Percentiles rank a stretch among this genome's conserved stretches.
These are phyloP conservation scores for Zaprionus davidi DNA, from an alignment of 1,140 invertebrate species.

Conservation along the genomic window DNA sequence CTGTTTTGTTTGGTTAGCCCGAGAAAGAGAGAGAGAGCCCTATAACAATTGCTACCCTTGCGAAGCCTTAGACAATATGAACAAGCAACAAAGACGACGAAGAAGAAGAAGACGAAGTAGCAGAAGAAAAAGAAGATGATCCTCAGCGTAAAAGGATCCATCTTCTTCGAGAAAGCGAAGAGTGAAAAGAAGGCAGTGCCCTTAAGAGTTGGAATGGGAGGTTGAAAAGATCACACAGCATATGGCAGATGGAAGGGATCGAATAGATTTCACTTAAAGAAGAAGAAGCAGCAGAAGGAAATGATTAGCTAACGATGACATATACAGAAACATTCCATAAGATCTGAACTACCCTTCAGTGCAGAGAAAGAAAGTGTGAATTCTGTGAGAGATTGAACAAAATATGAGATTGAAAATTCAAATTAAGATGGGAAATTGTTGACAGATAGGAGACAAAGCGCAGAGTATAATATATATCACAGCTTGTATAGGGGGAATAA, in stretches of 20 bases:
- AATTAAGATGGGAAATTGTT: slow-evolving; percentile 5
- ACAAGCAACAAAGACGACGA: slow-evolving; percentile 35
- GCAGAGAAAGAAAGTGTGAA: slow-evolving; percentile 21
- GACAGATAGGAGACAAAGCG: not conserved
- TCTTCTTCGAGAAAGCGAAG: slow-evolving; percentile 9
- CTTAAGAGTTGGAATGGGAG: not conserved
- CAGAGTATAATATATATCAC: too few relatives aligned
- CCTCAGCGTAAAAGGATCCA: slow-evolving; percentile 77
- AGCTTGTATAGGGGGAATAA: not conserved
- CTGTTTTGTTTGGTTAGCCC: slow-evolving; percentile 63
- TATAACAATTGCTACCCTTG: slow-evolving; percentile 46
- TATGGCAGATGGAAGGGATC: slow-evolving; percentile 35
- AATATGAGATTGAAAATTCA: not conserved
- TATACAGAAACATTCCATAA: slow-evolving; percentile 28
- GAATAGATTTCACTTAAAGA: not conserved
- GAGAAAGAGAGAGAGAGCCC: slow-evolving; percentile 24
- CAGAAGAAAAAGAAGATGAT: slow-evolving; percentile 48
- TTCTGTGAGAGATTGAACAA: not conserved
- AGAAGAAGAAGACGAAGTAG: slow-evolving; percentile 21
- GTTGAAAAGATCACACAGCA: slow-evolving; percentile 24
- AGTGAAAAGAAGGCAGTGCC: slow-evolving; percentile 4
- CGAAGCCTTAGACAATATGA: slow-evolving; percentile 43
- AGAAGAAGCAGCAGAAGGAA: slow-evolving; percentile 34
- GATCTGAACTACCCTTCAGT: not conserved
- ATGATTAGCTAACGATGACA: slow-evolving; percentile 79